Percentiles rank a stretch among this genome's conserved stretches.
Conservation (phyloP, 2,113 vertebrate species). For the Larimichthys polyactis region DNA sequence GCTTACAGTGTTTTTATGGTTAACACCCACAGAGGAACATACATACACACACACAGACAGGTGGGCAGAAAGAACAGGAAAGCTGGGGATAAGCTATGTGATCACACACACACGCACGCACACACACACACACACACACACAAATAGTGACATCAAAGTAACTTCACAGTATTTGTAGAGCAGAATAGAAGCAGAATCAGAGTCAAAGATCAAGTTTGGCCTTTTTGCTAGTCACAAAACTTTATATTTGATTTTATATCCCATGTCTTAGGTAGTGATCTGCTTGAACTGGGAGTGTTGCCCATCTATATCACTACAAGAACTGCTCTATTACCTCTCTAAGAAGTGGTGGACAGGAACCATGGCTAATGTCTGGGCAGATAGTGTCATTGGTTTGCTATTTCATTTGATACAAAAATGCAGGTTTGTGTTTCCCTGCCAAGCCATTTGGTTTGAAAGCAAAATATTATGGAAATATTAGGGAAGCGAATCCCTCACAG, state of each 20-base stretch:
- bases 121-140: not conserved
- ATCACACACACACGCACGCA: not conserved
- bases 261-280: not conserved
- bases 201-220: constrained; percentile 26
- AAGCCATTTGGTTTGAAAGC: constrained; percentile 28
- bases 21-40: constrained; percentile 64
- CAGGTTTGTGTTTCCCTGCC: constrained; percentile 13
- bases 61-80: constrained; percentile 52
- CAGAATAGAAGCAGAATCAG: constrained; percentile 19
- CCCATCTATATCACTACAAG: not conserved
- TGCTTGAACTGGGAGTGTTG: constrained; percentile 10
- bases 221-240: constrained; percentile 10
- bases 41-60: constrained; percentile 43
- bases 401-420: constrained; percentile 4
- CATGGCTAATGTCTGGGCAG: not conserved
- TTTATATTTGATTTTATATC: constrained; percentile 4
- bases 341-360: not conserved
- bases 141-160: constrained; percentile 41
- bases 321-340: not conserved
- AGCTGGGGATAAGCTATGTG: constrained; percentile 43
- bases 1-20: constrained; percentile 74
- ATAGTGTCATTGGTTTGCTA: constrained; percentile 8
- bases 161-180: constrained; percentile 12
- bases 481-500: constrained; percentile 16
- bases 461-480: constrained; percentile 7